Percentiles rank a stretch among this genome's conserved stretches.
Conservation (phyloP, 1,140 invertebrate species). For the Manduca sexta region DNA sequence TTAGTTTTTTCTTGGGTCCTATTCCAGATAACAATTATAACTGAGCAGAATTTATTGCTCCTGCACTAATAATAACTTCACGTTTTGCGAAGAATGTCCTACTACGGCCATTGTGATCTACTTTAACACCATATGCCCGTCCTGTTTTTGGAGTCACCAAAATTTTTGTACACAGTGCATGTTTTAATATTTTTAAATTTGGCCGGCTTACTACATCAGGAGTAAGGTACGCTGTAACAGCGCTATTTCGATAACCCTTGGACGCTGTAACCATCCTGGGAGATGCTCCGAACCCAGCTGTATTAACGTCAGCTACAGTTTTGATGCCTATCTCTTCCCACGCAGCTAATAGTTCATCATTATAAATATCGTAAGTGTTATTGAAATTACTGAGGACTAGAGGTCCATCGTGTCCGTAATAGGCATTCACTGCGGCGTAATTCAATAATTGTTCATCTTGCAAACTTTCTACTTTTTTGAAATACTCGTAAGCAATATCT, state of each 20-base stretch:
- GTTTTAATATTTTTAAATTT: conserved; percentile 81
- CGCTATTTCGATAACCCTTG: conserved; percentile 76
- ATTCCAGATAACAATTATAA: conserved; percentile 63
- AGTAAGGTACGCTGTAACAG: conserved; percentile 75
- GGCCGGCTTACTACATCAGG: conserved; percentile 63
- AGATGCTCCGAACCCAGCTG: conserved; percentile 49
- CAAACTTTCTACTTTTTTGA: too few relatives aligned
- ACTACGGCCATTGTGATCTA: conserved; percentile 29
- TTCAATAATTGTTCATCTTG: too few relatives aligned
- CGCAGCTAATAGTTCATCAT: too few relatives aligned
- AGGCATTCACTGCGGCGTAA: too few relatives aligned
- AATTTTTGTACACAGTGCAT: conserved; percentile 69
- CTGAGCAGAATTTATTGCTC: conserved; percentile 72
- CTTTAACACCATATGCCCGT: conserved; percentile 42
- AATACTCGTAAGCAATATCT: too few relatives aligned
- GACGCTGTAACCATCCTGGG: conserved; percentile 46
- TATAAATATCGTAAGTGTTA: too few relatives aligned
- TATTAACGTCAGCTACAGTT: conserved; percentile 30
- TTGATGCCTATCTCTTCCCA: too few relatives aligned
- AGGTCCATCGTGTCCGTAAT: too few relatives aligned
- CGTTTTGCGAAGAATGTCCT: conserved; percentile 37
- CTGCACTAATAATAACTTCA: conserved; percentile 73
- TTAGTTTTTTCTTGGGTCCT: conserved; percentile 49
- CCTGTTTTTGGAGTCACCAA: conserved; percentile 33
- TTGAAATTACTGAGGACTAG: too few relatives aligned